Evolutionary conservation across 2,888 invertebrate genomes (phyloP).

Genomic region (Thecocarcelia acutangulata): DNA sequence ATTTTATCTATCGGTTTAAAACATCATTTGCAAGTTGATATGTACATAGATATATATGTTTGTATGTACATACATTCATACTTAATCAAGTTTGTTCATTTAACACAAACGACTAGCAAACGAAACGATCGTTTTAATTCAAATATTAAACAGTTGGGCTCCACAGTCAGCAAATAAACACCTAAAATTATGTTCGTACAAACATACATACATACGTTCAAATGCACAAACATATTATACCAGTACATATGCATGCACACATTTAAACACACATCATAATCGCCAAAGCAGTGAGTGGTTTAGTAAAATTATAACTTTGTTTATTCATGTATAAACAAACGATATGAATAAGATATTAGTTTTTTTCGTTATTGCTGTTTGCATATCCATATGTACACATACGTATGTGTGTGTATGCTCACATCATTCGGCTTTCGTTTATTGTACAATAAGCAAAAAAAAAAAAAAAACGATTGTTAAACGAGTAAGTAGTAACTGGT

Average conservation of each 20-base stretch:
- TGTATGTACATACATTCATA: too few species aligned
- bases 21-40: constrained; percentile 15
- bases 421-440: constrained; percentile 5
- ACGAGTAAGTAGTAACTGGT: constrained; percentile 24
- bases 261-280: not conserved
- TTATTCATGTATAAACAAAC: constrained; percentile 43
- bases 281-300: not conserved
- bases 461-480: constrained; percentile 41
- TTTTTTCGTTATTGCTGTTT: constrained; percentile 24
- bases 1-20: constrained; percentile 17
- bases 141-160: not conserved
- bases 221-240: not conserved
- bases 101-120: constrained; percentile 19
- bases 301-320: constrained; percentile 19
- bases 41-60: too few species aligned
- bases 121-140: constrained; percentile 15
- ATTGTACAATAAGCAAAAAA: constrained; percentile 16
- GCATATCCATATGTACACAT: too few species aligned
- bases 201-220: not conserved
- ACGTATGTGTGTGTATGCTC: too few species aligned
- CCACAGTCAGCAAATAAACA: not conserved
- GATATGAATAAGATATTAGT: constrained; percentile 54
- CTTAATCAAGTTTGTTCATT: constrained; percentile 1
- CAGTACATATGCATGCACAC: too few species aligned
- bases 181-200: not conserved